Conservation (phyloP, 2,888 invertebrate genomes). For the Lycaena phlaeas region DNA sequence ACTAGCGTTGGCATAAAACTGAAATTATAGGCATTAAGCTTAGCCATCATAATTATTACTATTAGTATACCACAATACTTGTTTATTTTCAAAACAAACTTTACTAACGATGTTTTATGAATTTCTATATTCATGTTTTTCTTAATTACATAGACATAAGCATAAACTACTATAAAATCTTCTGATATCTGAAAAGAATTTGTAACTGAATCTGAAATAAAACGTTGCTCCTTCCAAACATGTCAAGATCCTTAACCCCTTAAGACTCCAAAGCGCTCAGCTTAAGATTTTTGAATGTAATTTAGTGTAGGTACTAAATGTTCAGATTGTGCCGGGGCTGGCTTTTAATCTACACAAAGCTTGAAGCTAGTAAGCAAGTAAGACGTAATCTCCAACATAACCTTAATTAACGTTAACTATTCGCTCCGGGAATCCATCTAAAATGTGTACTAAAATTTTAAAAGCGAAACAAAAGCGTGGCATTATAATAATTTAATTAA, state of each 20-base stretch:
- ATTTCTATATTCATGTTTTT: no score
- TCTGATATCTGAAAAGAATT: no score
- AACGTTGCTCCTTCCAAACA: not conserved
- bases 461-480: not conserved
- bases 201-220: not conserved
- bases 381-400: conserved; percentile 2
- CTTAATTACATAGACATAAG: no score
- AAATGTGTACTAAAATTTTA: not conserved
- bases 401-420: conserved; percentile 5
- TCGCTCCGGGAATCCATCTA: conserved; percentile 1
- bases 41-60: no score
- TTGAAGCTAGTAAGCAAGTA: conserved; percentile 2
- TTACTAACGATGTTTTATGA: no score
- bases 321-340: conserved; percentile 2
- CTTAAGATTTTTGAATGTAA: conserved; percentile 8
- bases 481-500: conserved; percentile 51
- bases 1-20: no score
- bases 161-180: no score
- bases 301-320: conserved; percentile 6
- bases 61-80: no score
- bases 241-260: not conserved
- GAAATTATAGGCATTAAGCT: no score
- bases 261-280: not conserved
- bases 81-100: no score
- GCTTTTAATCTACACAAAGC: conserved; percentile 7